phyloP scores from a whole-genome alignment of 2,113 vertebrate species.

The Nannospalax galili region DNA sequence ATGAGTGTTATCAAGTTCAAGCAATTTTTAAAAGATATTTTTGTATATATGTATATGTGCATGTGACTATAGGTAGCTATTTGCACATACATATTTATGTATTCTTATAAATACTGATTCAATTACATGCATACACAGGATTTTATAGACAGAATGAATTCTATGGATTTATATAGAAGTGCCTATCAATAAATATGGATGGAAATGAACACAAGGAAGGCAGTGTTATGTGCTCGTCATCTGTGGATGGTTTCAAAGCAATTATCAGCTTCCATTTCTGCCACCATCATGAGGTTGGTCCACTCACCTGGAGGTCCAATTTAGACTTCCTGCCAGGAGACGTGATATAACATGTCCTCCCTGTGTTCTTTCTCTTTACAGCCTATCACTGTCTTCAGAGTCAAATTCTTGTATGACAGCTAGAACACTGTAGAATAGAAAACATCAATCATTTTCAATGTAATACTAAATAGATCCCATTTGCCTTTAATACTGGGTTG shows the following conservation, averaged over 20 bases:
- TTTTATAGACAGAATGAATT: not conserved
- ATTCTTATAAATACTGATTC: not conserved
- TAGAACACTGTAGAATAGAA: not conserved
- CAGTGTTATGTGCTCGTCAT: not conserved
- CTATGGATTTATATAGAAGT: not conserved
- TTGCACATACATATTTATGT: not conserved
- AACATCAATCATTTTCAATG: constrained; percentile 8
- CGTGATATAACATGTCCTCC: not conserved
- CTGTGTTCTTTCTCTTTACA: not conserved
- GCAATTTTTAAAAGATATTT: constrained; percentile 13
- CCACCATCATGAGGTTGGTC: not conserved
- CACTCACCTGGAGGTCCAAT: fast-evolving
- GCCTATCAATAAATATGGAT: not conserved
- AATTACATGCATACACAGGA: not conserved
- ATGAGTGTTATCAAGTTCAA: not conserved
- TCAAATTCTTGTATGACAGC: not conserved
- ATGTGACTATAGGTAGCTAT: too few relatives aligned
- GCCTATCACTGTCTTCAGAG: not conserved
- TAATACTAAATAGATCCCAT: not conserved
- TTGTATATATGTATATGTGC: not conserved
- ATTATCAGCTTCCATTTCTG: not conserved
- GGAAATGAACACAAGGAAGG: not conserved
- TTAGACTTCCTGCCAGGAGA: not conserved
- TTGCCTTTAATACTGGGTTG: constrained; percentile 19
- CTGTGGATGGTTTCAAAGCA: not conserved